Percentiles rank a stretch among this genome's conserved stretches.
Evolutionary conservation across 2,797 vertebrate genomes (phyloP).

Genomic region (Parauchenoglanis ngamensis): DNA sequence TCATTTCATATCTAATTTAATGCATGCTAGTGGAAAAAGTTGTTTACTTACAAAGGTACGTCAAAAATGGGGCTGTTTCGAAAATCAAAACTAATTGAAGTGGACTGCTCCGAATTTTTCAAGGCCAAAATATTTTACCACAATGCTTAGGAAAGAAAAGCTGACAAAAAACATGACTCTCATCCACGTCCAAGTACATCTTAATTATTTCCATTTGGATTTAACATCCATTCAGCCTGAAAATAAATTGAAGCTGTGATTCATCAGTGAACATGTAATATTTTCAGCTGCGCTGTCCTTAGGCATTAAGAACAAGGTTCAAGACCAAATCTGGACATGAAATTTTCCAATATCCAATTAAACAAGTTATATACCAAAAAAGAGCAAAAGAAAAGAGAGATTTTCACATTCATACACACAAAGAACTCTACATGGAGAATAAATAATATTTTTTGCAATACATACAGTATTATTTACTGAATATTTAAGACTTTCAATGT

Average conservation of each 20-base stretch:
- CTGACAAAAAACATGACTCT: not conserved
- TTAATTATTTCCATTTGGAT: not conserved
- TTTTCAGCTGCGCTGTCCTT: slow-evolving; percentile 46
- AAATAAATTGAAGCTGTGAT: slow-evolving; percentile 27
- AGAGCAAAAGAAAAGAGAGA: not conserved
- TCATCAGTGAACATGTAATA: slow-evolving; percentile 24
- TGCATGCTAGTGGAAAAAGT: not conserved
- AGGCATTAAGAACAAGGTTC: slow-evolving; percentile 37
- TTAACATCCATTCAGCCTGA: slow-evolving; percentile 3
- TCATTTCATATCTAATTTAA: not conserved
- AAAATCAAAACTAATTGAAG: not conserved
- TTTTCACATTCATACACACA: not conserved
- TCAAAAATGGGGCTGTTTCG: not conserved
- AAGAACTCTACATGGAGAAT: not conserved
- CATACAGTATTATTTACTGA: not conserved
- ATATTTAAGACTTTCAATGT: not conserved
- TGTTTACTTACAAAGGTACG: not conserved
- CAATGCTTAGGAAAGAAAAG: slow-evolving; percentile 20
- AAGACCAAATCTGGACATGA: slow-evolving; percentile 28
- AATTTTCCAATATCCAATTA: not conserved
- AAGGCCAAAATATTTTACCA: slow-evolving; percentile 24
- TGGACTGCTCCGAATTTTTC: not conserved
- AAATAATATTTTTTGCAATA: not conserved
- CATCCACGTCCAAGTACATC: not conserved
- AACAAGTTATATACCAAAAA: too few relatives aligned